Evolutionary conservation across 2,888 invertebrate species (phyloP), one percentile per base, ranked within the genome.

Genomic region (Automeris io): DNA sequence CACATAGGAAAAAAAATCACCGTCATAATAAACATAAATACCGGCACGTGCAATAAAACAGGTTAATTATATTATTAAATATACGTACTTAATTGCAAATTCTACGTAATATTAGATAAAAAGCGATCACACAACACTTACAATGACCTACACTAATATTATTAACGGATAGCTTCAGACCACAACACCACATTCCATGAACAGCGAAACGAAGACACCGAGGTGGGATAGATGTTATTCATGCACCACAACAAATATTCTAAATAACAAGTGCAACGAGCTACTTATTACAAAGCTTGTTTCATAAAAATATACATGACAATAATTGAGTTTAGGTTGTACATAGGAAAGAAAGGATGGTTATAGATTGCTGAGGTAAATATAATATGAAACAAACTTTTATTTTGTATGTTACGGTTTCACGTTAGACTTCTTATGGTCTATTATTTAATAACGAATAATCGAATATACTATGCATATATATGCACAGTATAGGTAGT

Each of bases 211-310:
- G 53, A 61, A 58, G 50, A 63, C 64, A 68, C 48, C 49, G 45
- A 67, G 52, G 53, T 42, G 54, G 52, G 52, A 81, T 80, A 86
- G 86, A 86, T 86, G 86, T 86, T 86, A 86, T 86, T 86, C 86
- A 83, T 86, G 86, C 86, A 86, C 86, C 85, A 81, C 75, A 61
- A 64, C 58, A 72, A 69, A 52, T 37, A 56, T 24, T 40, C 38
- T 43, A 39, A 41, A 43, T 41, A 26, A 18, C 22, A 1, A 12
- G 32, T 31, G 31, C 47, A 49, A 42, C 39, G 44, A 49, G 45
- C 41, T 34, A 2, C 21, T 40, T 41, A 34, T 38, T 33, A 26
- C 32, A 42, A 42, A 42, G 23, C 18, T 36, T 36, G 29, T 21
- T 37, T 32, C 18, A 11, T 11, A 32, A 37, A 18, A 32, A 11